These are phyloP conservation scores for Fopius arisanus DNA, from an alignment of 1,140 invertebrate species.

Conservation along the genomic window DNA sequence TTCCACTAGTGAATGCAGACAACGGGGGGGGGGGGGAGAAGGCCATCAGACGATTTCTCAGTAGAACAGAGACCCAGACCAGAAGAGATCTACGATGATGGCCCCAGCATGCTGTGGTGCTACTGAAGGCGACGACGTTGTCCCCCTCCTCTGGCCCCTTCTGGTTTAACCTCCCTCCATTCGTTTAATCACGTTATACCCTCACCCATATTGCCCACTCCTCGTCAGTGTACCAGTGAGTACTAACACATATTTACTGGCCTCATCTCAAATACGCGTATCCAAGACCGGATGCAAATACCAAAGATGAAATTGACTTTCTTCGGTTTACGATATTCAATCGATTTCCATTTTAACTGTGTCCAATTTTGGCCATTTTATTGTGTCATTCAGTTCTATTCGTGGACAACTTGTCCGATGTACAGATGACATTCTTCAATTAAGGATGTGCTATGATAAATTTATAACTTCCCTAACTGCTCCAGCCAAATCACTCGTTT, in stretches of 20 bases:
- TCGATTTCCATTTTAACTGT: background rate
- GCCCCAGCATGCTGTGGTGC: background rate
- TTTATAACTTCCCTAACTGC: too few relatives aligned
- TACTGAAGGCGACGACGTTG: background rate
- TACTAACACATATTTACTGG: background rate
- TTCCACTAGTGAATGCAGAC: background rate
- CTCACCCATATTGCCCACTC: constrained; percentile 13
- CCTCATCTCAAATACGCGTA: constrained; percentile 17
- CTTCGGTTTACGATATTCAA: background rate
- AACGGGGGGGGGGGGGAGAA: background rate
- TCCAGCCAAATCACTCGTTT: too few relatives aligned
- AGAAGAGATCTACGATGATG: constrained; percentile 3
- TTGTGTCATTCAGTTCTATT: background rate
- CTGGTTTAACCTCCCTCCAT: background rate
- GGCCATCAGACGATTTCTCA: constrained; percentile 8
- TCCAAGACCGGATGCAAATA: constrained; percentile 27
- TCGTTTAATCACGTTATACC: background rate
- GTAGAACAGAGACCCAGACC: constrained; percentile 3
- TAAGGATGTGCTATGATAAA: too few relatives aligned
- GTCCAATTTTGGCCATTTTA: background rate
- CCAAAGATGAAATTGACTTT: constrained; percentile 32
- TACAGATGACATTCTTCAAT: too few relatives aligned
- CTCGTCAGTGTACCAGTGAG: background rate
- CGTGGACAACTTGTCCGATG: too few relatives aligned
- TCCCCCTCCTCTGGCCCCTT: background rate